A percentile compares a stretch with the other conserved stretches of the same genome.
Conservation (phyloP, 37 sponge, comb jelly and placozoan genomes). For the Corticium candelabrum region DNA sequence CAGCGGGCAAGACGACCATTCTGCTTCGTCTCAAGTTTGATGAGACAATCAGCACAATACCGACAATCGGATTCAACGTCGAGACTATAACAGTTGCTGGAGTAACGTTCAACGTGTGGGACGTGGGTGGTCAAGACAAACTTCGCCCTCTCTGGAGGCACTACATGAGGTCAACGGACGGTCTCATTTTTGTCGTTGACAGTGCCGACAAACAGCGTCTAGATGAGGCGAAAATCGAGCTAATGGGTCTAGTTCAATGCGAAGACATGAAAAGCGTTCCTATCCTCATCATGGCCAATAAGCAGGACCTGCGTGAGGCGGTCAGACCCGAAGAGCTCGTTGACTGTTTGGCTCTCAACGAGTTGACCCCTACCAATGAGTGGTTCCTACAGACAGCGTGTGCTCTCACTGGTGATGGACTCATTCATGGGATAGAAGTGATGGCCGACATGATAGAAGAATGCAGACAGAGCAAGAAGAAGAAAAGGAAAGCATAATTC, state of each 20-base stretch:
- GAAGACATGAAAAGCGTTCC: conserved; percentile 87
- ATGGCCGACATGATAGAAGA: conserved; percentile 2
- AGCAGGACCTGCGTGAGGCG: conserved; percentile 76
- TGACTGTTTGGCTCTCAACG: conserved; percentile 32
- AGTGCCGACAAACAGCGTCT: conserved; percentile 60
- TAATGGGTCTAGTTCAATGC: conserved; percentile 57
- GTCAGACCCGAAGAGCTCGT: conserved; percentile 48
- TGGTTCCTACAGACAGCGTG: conserved; percentile 90
- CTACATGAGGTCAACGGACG: conserved; percentile 82
- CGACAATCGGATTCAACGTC: conserved; percentile 98
- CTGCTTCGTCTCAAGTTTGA: conserved; percentile 93
- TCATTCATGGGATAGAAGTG: conserved; percentile 52
- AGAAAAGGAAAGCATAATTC: background rate
- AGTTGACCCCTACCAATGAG: conserved; percentile 19
- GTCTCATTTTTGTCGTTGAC: conserved; percentile 87
- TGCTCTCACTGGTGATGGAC: conserved; percentile 74
- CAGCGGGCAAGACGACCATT: conserved; percentile 96
- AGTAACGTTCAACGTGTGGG: conserved; percentile 92
- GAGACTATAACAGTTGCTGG: conserved; percentile 80
- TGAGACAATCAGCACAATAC: conserved; percentile 80
- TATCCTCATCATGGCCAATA: conserved; percentile 73
- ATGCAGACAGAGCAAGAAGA: background rate
- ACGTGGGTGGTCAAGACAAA: conserved; percentile 96
- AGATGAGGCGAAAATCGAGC: conserved; percentile 59
- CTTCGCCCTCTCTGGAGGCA: conserved; percentile 91